Evolutionary conservation across 2,113 vertebrate genomes (phyloP).

Genomic region (Peromyscus californicus): DNA sequence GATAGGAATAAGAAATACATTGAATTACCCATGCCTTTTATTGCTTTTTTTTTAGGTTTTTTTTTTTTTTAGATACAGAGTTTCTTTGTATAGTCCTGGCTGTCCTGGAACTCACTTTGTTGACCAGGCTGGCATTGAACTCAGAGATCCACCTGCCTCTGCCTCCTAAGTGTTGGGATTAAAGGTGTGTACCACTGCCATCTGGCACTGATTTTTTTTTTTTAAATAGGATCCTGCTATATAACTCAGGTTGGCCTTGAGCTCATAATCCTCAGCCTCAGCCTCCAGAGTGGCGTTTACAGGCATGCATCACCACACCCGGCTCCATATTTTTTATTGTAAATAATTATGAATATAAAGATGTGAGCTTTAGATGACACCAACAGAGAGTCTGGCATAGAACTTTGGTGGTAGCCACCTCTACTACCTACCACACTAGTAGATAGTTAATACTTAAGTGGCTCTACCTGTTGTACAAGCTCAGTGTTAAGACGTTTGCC

Average conservation of each 20-base stretch:
- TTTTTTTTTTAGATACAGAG: not conserved
- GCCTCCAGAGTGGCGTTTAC: not conserved
- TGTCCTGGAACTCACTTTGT: not conserved
- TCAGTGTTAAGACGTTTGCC: constrained; percentile 93
- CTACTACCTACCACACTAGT: not conserved
- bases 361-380: not conserved
- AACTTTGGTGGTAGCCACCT: not conserved
- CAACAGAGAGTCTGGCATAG: not conserved
- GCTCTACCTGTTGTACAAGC: constrained; percentile 91
- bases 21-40: not conserved
- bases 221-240: not conserved
- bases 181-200: not conserved
- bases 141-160: not conserved
- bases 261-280: no score
- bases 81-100: not conserved
- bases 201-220: not conserved
- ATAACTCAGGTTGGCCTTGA: not conserved
- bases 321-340: not conserved
- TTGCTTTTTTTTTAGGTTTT: not conserved
- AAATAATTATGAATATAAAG: constrained; percentile 31
- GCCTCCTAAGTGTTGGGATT: not conserved
- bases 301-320: not conserved
- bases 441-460: constrained; percentile 30
- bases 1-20: not conserved
- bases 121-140: not conserved